phyloP scores from a whole-genome alignment of 1,140 invertebrate species.

The Ceratina australensis region DNA sequence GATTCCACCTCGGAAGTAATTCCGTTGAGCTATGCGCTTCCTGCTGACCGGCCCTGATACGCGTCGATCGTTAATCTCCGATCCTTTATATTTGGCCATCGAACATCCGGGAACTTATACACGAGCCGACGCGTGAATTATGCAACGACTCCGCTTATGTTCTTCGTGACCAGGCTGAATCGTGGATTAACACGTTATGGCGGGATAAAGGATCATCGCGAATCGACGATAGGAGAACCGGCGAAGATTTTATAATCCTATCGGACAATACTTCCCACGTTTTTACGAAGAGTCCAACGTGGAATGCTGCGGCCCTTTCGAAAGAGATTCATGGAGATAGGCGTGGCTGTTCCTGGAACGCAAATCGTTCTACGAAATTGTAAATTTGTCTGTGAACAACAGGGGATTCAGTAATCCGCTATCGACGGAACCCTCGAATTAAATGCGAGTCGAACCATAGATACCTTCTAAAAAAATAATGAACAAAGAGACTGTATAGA shows the following conservation, averaged over 20 bases:
- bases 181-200: neutral
- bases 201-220: neutral
- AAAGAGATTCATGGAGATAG: slow-evolving; percentile 47
- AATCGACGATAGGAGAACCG: neutral
- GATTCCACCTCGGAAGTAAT: slow-evolving; percentile 49
- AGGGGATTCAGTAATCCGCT: slow-evolving; percentile 22
- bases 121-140: neutral
- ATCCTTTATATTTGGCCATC: slow-evolving; percentile 19
- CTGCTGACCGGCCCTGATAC: slow-evolving; percentile 23
- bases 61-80: slow-evolving; percentile 24
- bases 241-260: neutral
- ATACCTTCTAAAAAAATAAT: neutral
- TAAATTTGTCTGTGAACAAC: slow-evolving; percentile 42
- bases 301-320: slow-evolving; percentile 34
- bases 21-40: slow-evolving; percentile 34
- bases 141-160: neutral
- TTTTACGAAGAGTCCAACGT: slow-evolving; percentile 4
- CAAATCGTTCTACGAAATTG: slow-evolving; percentile 48
- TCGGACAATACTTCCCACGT: neutral
- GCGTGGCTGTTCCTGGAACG: slow-evolving; percentile 46
- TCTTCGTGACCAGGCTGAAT: neutral
- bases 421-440: slow-evolving; percentile 4
- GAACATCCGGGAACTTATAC: slow-evolving; percentile 8
- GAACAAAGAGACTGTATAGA: neutral
- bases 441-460: neutral